A percentile compares a stretch with the other conserved stretches of the same genome.
Evolutionary conservation across 2,797 vertebrate species (phyloP).

Genomic region (Amazona finschi): DNA sequence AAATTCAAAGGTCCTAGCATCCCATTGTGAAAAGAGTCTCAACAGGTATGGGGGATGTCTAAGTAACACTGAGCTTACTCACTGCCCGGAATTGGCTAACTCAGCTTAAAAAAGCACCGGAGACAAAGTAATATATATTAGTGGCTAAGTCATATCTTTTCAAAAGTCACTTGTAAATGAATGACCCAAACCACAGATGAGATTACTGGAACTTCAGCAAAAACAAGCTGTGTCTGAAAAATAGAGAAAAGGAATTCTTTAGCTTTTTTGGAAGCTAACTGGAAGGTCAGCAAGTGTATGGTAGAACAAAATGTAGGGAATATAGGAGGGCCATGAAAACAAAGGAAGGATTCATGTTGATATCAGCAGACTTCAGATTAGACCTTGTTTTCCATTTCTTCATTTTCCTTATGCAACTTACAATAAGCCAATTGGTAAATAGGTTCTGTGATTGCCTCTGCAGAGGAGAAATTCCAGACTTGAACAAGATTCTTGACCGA

Average conservation of each 20-base stretch:
- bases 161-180: not conserved
- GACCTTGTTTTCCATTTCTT: not conserved
- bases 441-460: conserved; percentile 34
- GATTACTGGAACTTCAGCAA: not conserved
- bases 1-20: not conserved
- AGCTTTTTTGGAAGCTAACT: not conserved
- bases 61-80: not conserved
- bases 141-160: not conserved
- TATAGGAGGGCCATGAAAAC: not conserved
- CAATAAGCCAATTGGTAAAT: not conserved
- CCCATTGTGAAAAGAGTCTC: not conserved
- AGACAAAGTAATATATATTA: not conserved
- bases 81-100: not conserved
- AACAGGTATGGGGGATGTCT: not conserved
- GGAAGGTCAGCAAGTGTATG: not conserved
- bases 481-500: conserved; percentile 90
- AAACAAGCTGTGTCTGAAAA: not conserved
- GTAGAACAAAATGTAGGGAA: not conserved
- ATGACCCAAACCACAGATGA: not conserved
- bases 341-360: not conserved
- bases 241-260: not conserved
- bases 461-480: conserved; percentile 94
- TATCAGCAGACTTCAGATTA: not conserved
- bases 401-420: not conserved
- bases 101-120: not conserved